These are phyloP conservation scores for Monomorium pharaonis DNA, from an alignment of 1,140 invertebrate genomes.

Conservation along the genomic window DNA sequence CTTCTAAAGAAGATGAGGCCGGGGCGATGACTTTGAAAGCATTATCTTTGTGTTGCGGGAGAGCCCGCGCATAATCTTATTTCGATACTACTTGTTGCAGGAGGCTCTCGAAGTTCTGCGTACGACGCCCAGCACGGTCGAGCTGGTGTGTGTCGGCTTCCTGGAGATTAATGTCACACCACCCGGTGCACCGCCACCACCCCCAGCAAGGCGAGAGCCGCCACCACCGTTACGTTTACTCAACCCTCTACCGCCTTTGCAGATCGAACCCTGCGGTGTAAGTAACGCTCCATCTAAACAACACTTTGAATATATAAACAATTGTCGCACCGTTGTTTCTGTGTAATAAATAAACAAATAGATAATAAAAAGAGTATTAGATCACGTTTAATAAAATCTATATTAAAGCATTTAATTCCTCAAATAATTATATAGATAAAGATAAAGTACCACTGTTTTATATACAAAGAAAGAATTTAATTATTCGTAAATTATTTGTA, in stretches of 20 bases:
- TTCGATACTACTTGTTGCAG: slow-evolving; percentile 84
- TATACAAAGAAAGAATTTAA: too few relatives aligned
- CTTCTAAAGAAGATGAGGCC: not conserved
- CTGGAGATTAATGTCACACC: slow-evolving; percentile 86
- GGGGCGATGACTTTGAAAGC: not conserved
- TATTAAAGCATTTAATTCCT: not conserved
- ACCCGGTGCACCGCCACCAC: slow-evolving; percentile 86
- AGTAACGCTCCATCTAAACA: slow-evolving; percentile 65
- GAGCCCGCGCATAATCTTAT: slow-evolving; percentile 59
- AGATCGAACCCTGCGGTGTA: slow-evolving; percentile 83
- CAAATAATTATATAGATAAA: not conserved
- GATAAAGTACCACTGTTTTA: not conserved
- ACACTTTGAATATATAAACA: not conserved
- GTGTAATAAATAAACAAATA: not conserved
- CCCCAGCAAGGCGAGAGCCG: slow-evolving; percentile 86
- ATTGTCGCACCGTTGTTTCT: not conserved
- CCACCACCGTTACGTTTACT: slow-evolving; percentile 82
- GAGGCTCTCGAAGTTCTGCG: slow-evolving; percentile 93
- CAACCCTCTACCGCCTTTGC: slow-evolving; percentile 81
- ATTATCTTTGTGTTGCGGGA: not conserved
- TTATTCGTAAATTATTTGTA: too few relatives aligned
- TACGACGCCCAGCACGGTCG: slow-evolving; percentile 90
- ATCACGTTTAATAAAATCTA: not conserved
- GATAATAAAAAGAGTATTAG: not conserved
- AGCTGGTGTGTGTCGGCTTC: slow-evolving; percentile 91